Evolutionary conservation across 2,113 vertebrate species (phyloP).

Genomic region (Anoura caudifer): DNA sequence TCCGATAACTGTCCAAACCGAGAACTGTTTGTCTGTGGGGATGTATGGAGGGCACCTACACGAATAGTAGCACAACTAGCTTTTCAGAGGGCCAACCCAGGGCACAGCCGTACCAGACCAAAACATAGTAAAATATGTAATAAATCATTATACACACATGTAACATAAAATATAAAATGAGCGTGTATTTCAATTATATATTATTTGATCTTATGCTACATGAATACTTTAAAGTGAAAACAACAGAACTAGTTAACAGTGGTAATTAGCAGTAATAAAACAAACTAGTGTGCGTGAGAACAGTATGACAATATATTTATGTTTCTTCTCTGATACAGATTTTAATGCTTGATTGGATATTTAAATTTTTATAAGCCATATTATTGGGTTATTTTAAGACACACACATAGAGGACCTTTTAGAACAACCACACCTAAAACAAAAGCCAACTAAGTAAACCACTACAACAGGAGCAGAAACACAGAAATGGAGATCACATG

Average conservation of each 20-base stretch:
- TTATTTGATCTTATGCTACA: slow-evolving; percentile 14
- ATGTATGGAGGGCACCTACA: neutral
- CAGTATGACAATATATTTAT: neutral
- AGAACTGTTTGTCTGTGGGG: neutral
- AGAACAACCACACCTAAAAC: no score
- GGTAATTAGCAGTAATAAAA: neutral
- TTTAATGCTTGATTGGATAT: neutral
- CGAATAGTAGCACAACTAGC: neutral
- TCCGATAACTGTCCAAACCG: neutral
- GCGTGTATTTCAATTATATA: neutral
- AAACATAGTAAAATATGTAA: neutral
- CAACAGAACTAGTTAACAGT: neutral
- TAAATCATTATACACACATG: neutral
- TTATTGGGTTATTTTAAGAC: neutral
- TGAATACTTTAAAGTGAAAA: neutral
- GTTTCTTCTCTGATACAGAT: neutral
- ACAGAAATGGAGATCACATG: no score
- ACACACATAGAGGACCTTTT: neutral
- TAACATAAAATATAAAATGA: neutral
- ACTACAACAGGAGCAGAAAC: no score
- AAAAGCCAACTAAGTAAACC: no score
- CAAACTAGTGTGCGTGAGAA: neutral
- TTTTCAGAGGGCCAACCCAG: neutral
- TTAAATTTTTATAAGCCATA: neutral
- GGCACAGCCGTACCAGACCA: neutral